A percentile compares a stretch with the other conserved stretches of the same genome.
phyloP scores from a whole-genome alignment of 2,888 invertebrate genomes.

The Macrosiphum euphorbiae region DNA sequence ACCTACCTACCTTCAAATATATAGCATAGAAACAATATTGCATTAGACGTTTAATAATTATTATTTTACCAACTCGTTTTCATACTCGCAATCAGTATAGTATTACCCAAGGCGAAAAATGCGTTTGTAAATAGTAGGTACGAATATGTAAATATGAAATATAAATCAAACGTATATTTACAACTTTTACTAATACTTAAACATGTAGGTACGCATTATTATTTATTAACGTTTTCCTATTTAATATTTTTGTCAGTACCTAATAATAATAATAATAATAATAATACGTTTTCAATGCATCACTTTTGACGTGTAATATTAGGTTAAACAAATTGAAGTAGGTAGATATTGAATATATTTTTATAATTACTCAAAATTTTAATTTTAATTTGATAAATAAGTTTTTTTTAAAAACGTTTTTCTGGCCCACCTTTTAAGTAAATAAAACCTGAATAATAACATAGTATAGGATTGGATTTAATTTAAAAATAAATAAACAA shows the following conservation, averaged over 20 bases:
- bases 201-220: constrained; percentile 25
- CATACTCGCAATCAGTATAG: constrained; percentile 31
- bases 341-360: not conserved
- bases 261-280: constrained; percentile 40
- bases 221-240: constrained; percentile 49
- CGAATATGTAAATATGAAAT: constrained; percentile 55
- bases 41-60: constrained; percentile 49
- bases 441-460: constrained; percentile 28
- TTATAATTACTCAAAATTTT: constrained; percentile 21
- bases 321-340: constrained; percentile 30
- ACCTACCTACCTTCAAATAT: not conserved
- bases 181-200: constrained; percentile 43
- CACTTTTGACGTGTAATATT: constrained; percentile 45
- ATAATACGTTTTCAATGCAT: constrained; percentile 44
- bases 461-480: not conserved
- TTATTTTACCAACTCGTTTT: constrained; percentile 50
- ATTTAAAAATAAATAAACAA: not conserved
- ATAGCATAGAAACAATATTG: not conserved
- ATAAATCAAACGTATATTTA: constrained; percentile 53
- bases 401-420: not conserved
- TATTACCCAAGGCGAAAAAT: constrained; percentile 42
- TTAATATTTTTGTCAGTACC: constrained; percentile 39
- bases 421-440: not conserved
- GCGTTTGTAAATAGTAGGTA: not conserved
- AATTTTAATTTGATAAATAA: constrained; percentile 14